Evolutionary conservation across 2,888 invertebrate genomes (phyloP).

Genomic region (Callyntrura sp.): DNA sequence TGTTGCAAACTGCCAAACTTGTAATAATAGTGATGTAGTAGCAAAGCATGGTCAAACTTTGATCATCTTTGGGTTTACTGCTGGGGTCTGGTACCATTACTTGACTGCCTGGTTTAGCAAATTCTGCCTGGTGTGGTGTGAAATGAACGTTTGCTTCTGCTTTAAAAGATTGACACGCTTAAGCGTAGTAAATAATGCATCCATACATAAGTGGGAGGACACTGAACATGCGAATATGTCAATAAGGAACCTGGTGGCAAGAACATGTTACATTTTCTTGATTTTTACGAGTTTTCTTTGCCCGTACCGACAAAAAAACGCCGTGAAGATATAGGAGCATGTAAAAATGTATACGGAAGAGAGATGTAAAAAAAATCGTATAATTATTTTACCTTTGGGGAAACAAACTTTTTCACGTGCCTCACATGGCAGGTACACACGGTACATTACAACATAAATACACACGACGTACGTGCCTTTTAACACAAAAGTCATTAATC

Average conservation of each 20-base stretch:
- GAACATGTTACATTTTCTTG: conserved; percentile 24
- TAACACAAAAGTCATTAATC: conserved; percentile 47
- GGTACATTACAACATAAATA: no score
- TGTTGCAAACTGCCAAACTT: conserved; percentile 9
- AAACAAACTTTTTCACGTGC: not conserved
- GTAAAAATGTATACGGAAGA: conserved; percentile 8
- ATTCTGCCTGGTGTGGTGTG: no score
- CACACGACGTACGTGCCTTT: no score
- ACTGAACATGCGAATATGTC: conserved; percentile 35
- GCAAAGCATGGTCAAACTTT: no score
- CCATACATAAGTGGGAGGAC: no score
- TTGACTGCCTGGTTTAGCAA: no score
- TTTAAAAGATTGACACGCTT: conserved; percentile 60
- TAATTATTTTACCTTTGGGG: conserved; percentile 43
- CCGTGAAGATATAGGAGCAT: not conserved
- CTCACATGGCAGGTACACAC: conserved; percentile 24
- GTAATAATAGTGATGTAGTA: no score
- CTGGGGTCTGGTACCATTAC: no score
- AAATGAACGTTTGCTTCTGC: no score
- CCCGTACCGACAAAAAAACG: not conserved
- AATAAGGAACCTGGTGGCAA: conserved; percentile 27
- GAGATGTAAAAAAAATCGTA: not conserved
- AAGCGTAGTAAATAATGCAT: no score
- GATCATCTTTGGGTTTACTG: no score
- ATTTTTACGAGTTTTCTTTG: conserved; percentile 36